Evolutionary conservation across 2,888 invertebrate species (phyloP), one percentile per base, ranked within the genome.

Genomic region (Heliconius hortense): DNA sequence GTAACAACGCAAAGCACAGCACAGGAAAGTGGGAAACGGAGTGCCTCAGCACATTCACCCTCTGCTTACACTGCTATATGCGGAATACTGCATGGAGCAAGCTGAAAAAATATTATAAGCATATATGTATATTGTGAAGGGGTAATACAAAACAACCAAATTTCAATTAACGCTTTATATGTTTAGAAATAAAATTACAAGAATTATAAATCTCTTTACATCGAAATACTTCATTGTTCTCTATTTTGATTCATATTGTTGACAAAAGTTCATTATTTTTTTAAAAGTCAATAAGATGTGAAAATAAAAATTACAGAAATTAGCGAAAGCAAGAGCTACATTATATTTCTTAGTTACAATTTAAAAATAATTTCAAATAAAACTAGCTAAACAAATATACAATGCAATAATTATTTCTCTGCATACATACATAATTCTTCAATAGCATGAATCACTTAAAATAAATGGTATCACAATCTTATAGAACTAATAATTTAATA

Each of bases 391-490:
- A 84, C 83, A 87, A 88, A 87, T 89, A 87, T 88, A 90, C 85
- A 88, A 81, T 86, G 85, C 86, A 86, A 86, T 89, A 90, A 85
- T 87, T 87, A 88, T 84, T 88, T 79, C 78, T 53, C 75, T 84
- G 84, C 84, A 85, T 86, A 88, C 84, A 85, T 86, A 88, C 84
- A 85, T 86, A 87, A 84, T 83, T 83, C 69, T 73, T 76, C 82
- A 85, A 83, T 84, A 87, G 86, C 86, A 88, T 86, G 87, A 84
- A 87, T 88, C 87, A 85, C 93, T 92, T 91, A 93, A 80, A 88
- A 87, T 89, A 92, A 90, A 92, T 93, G 92, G 93, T 93, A 93
- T 93, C 93, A 93, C 93, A 91, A 90, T 90, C 92, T 93, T 93
- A 92, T 82, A 88, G 84, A 85, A 88, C 91, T 90, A 82, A 77